Evolutionary conservation across 2,797 vertebrate genomes (phyloP), one percentile per base, ranked within the genome.

Genomic region (Cirrhinus mrigala): DNA sequence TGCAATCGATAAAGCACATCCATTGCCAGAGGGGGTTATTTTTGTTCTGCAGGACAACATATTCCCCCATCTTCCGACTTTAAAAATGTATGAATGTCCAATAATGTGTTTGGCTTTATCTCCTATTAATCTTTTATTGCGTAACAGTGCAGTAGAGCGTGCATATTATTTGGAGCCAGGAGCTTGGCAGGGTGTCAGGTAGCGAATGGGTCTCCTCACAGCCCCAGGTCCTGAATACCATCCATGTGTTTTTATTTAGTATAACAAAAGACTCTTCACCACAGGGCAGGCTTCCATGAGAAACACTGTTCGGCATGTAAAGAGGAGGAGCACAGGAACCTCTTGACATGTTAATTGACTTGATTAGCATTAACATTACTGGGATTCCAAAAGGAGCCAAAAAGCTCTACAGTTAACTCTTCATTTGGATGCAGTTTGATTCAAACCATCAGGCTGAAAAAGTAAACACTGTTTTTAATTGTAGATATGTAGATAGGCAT

Each of bases 201-300:
- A 88, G 87, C 91, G 87, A 77, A 85, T 88, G 90, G 89, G 88
- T 91, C 87, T 88, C 15, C 82, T 0, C 33, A 27, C 16, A 71
- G 89, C 33, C 89, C 88, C 37, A 82, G 20, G 37, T 60, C 33
- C 24, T 76, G 48, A 75, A 58, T 56, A 14, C 20, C 50, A 33
- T 75, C 62, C 52, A 75, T 56, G 62, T 58, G 29, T 76, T 81
- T 76, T 44, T 76, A 86, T 86, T 86, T 50, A 81, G 58, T 20
- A 76, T 81, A 82, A 82, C 79, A 76, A 81, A 58, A 69, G 85
- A 40, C 71, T 76, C 70, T 86, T 46, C 60, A 82, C 79, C 50
- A 81, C 85, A 86, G 79, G 71, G 20, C 70, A 81, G 44, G 70
- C 33, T 22, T 81, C 46, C 33, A 56, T 77, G 29, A 54, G 62